Percentiles rank a stretch among this genome's conserved stretches.
Conservation (phyloP, 2,888 invertebrate genomes). For the Microctonus brassicae region DNA sequence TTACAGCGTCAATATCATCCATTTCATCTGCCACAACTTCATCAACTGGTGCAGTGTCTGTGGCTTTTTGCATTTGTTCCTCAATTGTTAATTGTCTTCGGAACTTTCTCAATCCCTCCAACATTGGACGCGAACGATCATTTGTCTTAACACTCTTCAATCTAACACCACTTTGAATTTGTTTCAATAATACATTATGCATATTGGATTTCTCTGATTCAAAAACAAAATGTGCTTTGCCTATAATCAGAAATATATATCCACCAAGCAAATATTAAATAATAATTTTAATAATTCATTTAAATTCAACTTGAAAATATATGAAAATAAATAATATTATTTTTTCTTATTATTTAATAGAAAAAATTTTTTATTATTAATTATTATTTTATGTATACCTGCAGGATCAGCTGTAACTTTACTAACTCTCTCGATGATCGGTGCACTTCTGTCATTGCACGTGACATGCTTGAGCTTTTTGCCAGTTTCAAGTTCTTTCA, state of each 20-base stretch:
- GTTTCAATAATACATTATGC: conserved; percentile 84
- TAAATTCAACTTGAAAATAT: neutral
- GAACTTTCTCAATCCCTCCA: conserved; percentile 88
- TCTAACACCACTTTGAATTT: conserved; percentile 83
- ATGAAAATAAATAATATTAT: neutral
- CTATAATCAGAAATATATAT: conserved; percentile 65
- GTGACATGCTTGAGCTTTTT: conserved; percentile 84
- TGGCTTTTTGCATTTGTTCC: conserved; percentile 86
- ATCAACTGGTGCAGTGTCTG: conserved; percentile 71
- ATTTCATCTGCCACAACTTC: conserved; percentile 82
- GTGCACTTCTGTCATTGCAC: conserved; percentile 82
- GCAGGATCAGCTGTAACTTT: conserved; percentile 64
- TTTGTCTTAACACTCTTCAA: conserved; percentile 84
- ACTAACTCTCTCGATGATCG: conserved; percentile 66
- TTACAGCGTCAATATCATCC: conserved; percentile 91
- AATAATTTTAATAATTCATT: conserved; percentile 20
- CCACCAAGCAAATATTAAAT: too few species aligned
- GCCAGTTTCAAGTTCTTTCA: conserved; percentile 91
- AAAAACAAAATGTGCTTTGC: conserved; percentile 85
- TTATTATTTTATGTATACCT: conserved; percentile 53
- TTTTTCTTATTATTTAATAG: neutral
- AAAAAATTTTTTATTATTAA: neutral
- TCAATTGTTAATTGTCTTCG: conserved; percentile 91
- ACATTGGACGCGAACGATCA: conserved; percentile 87
- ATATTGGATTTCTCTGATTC: conserved; percentile 87